Evolutionary conservation across 2,113 vertebrate species (phyloP), one percentile per base, ranked within the genome.

Genomic region (Notarius quadriscutis): DNA sequence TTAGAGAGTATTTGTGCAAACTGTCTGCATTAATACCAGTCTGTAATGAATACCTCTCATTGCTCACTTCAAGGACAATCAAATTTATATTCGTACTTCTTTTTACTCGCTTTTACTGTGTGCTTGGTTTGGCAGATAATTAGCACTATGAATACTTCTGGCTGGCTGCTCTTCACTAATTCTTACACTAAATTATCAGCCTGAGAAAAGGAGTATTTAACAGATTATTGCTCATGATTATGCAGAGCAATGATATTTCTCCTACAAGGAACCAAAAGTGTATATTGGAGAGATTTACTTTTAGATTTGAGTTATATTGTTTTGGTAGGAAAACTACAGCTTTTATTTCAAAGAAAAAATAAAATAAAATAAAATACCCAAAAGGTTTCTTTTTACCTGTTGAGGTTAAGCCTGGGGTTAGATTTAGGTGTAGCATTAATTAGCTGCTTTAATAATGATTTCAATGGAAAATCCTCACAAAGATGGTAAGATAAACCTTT

Each of bases 111-210:
- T 92, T 81, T 91, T 90, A 91, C 90, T 87, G 86, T 88, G 82
- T 92, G 91, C 80, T 93, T 84, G 85, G 86, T 91, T 91, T 84
- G 82, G 87, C 89, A 92, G 89, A 92, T 94, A 87, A 95, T 95
- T 93, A 93, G 60, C 87, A 92, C 92, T 92, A 87, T 90, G 90
- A 92, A 93, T 93, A 93, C 93, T 92, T 94, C 91, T 89, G 88
- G 80, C 81, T 86, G 91, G 92, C 91, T 93, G 92, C 89, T 89
- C 72, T 8, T 90, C 91, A 91, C 92, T 92, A 89, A 87, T 93
- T 93, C 86, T 58, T 82, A 78, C 81, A 86, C 60, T 83, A 84
- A 88, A 90, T 90, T 85, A 87, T 84, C 89, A 87, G 85, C 81
- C 58, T 27, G 63, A 78, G 60, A 84, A 80, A 88, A 55, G 77